Evolutionary conservation across 2,113 vertebrate species (phyloP).

Genomic region (Maccullochella peelii): DNA sequence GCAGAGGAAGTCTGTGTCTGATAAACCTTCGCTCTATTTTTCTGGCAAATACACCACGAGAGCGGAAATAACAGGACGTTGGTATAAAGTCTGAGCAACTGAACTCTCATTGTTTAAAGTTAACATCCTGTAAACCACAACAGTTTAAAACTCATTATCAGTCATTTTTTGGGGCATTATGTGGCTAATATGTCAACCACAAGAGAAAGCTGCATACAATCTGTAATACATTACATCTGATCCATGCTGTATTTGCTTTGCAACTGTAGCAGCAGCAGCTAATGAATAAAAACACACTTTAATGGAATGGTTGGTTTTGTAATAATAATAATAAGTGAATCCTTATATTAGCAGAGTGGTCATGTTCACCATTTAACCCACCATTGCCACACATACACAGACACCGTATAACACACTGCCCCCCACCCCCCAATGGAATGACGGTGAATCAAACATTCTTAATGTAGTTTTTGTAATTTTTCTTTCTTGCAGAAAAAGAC

Average conservation of each 20-base stretch:
- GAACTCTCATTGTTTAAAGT: slow-evolving; percentile 52
- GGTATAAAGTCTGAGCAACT: slow-evolving; percentile 46
- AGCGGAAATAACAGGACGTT: slow-evolving; percentile 62
- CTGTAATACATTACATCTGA: slow-evolving; percentile 32
- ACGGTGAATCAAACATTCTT: slow-evolving; percentile 41
- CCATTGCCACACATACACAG: slow-evolving; percentile 8
- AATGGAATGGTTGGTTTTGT: slow-evolving; percentile 27
- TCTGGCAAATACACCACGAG: slow-evolving; percentile 40
- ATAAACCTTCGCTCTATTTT: slow-evolving; percentile 58
- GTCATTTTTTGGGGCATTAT: slow-evolving; percentile 31
- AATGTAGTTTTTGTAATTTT: slow-evolving; percentile 59
- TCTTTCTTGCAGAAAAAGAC: slow-evolving; percentile 34
- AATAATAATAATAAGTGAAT: slow-evolving; percentile 47
- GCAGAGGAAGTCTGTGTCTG: slow-evolving; percentile 66
- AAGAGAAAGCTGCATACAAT: slow-evolving; percentile 24
- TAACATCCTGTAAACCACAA: slow-evolving; percentile 44
- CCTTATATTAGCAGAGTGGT: slow-evolving; percentile 25
- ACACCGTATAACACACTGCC: slow-evolving; percentile 13
- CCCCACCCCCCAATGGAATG: slow-evolving; percentile 43
- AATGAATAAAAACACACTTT: slow-evolving; percentile 49
- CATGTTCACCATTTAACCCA: slow-evolving; percentile 19
- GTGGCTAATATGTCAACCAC: slow-evolving; percentile 31
- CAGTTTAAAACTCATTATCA: slow-evolving; percentile 23
- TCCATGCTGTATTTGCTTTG: slow-evolving; percentile 32
- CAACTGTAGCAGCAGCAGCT: slow-evolving; percentile 37